Conservation (phyloP, 2,888 invertebrate genomes). For the Troilus luridus region DNA sequence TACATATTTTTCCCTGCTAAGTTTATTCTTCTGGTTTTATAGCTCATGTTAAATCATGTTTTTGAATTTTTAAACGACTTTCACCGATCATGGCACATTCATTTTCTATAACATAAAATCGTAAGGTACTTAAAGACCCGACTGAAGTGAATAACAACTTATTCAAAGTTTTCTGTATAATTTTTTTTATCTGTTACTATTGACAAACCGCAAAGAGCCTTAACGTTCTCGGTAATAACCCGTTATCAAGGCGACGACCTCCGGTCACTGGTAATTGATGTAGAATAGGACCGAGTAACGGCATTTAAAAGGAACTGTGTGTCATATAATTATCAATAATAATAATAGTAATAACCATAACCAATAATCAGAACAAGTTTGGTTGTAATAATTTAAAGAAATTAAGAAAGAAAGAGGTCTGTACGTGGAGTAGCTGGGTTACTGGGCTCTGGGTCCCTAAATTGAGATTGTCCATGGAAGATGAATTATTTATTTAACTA, state of each 20-base stretch:
- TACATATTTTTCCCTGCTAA: background rate
- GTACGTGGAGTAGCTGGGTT: no score
- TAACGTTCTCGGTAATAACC: background rate
- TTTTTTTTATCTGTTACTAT: background rate
- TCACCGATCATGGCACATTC: background rate
- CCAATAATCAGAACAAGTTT: no score
- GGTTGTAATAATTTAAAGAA: no score
- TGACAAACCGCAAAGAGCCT: background rate
- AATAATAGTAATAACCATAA: no score
- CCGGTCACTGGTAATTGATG: conserved; percentile 18
- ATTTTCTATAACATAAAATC: background rate
- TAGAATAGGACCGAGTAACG: background rate
- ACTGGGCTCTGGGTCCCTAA: no score
- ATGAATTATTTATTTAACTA: no score
- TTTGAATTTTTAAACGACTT: background rate
- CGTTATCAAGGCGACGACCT: conserved; percentile 11
- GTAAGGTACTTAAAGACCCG: background rate
- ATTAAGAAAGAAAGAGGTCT: no score
- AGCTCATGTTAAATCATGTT: background rate
- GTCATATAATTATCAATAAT: background rate
- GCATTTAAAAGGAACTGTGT: background rate
- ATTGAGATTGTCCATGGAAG: no score
- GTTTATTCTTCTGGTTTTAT: background rate
- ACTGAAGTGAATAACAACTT: background rate
- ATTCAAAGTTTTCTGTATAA: background rate